Conservation (phyloP, 1,140 invertebrate species). For the Drosophila fuyamai region DNA sequence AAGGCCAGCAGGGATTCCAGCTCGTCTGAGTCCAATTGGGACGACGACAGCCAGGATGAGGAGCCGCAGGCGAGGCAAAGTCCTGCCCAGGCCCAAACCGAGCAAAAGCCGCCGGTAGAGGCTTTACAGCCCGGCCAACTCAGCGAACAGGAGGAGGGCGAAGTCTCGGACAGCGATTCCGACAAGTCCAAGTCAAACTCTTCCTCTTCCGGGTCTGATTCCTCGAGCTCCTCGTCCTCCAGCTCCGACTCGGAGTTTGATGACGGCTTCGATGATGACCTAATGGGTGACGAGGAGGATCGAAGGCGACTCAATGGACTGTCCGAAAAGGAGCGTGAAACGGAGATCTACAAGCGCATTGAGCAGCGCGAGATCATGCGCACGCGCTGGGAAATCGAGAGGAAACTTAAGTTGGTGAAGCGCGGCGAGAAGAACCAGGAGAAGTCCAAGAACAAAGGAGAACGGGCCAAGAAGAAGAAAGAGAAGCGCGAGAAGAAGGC, state of each 20-base stretch:
- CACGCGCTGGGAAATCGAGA: slow-evolving; percentile 98
- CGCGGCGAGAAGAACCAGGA: slow-evolving; percentile 90
- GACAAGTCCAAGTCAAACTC: slow-evolving; percentile 65
- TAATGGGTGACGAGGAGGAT: slow-evolving; percentile 99
- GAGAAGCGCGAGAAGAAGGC: slow-evolving; percentile 84
- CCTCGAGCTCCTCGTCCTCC: slow-evolving; percentile 76
- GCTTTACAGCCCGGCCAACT: slow-evolving; percentile 3
- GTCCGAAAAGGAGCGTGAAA: slow-evolving; percentile 98
- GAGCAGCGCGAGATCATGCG: slow-evolving; percentile 97
- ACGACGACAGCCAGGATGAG: slow-evolving; percentile 68
- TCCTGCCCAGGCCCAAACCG: background rate
- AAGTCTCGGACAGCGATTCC: slow-evolving; percentile 76
- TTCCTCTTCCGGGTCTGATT: slow-evolving; percentile 48
- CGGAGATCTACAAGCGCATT: slow-evolving; percentile 98
- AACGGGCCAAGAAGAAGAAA: slow-evolving; percentile 87
- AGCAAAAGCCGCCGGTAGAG: slow-evolving; percentile 18
- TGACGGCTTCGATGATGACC: slow-evolving; percentile 95
- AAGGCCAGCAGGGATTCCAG: slow-evolving; percentile 87
- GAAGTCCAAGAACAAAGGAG: slow-evolving; percentile 86
- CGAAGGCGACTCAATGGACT: slow-evolving; percentile 94
- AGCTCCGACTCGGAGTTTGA: slow-evolving; percentile 86
- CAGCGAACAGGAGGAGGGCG: slow-evolving; percentile 76
- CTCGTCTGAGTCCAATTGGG: slow-evolving; percentile 86
- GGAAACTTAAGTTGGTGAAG: slow-evolving; percentile 94
- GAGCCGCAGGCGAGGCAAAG: slow-evolving; percentile 14